Base-by-base conservation (phyloP, 2,888 invertebrate species). In the Tupiocoris notatus region DNA sequence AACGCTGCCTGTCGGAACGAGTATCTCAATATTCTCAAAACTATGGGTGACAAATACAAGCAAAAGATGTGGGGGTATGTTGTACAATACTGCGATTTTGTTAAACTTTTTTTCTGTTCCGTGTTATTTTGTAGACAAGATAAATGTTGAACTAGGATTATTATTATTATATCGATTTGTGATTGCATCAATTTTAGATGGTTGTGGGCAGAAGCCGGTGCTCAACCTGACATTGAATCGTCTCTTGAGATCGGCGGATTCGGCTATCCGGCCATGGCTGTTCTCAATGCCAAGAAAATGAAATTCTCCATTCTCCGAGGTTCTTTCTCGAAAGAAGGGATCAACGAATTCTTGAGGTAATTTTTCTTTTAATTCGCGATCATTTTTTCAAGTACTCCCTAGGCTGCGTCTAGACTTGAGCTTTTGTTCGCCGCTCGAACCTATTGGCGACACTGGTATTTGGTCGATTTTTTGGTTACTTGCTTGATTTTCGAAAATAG, bases 191-290 rank as follows among this genome's bases (percentile, higher is more conserved):
- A n/a, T n/a, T n/a, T 17, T 81, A 89, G 89, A 78, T 98, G 98
- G 97, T 86, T 94, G 12, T 99, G 99, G 99, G 85, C 94, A 0
- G 98, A 98, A 84, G 98, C 95, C 59, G 93, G 91, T 9, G 88
- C 92, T 0, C 98, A 99, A 84, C 84, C 87, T 0, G 88, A 90
- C 0, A 84, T 99, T 18, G 99, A 99, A 84, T 90, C 91, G 79
- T 89, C 95, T 0, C 84, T 99, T 54, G 98, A 96, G 83, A 92
- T 99, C 80, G 99, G 99, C 79, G 99, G 90, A 3, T 99, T 99
- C 85, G 99, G 99, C 9, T 99, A 99, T 85, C 99, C 99, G 0
- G 98, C 98, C 0, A 92, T 99, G 92, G 97, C 96, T 3, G 96
- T 96, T 18, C 91, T 98, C 76, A 99, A 97, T 85, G 89, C 92